Evolutionary conservation across 1,140 invertebrate genomes (phyloP).

Genomic region (Ruditapes philippinarum): DNA sequence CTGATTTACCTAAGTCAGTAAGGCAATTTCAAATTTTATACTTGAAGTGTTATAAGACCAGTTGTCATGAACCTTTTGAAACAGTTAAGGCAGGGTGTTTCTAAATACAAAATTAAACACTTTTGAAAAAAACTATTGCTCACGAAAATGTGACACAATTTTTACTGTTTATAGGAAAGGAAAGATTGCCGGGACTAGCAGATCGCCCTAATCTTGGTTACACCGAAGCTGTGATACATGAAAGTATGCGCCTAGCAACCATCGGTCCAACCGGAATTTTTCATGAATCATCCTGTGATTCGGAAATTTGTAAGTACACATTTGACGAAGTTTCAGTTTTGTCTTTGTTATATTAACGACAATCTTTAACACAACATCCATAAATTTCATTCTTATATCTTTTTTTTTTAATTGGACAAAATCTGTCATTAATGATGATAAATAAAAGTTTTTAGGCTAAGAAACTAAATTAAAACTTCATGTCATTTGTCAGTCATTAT

Average conservation of each 20-base stretch:
- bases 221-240: slow-evolving; percentile 70
- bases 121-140: no score
- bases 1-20: no score
- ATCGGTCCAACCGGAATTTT: slow-evolving; percentile 30
- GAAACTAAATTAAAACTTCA: no score
- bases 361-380: no score
- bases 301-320: slow-evolving; percentile 46
- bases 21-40: no score
- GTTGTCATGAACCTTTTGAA: not conserved
- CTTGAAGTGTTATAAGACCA: not conserved
- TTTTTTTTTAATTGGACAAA: not conserved
- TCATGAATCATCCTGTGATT: slow-evolving; percentile 58
- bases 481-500: no score
- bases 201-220: slow-evolving; percentile 63
- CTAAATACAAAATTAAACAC: not conserved
- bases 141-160: no score
- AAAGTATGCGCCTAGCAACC: slow-evolving; percentile 60
- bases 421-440: not conserved
- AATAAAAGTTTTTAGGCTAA: not conserved
- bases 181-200: slow-evolving; percentile 14
- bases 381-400: not conserved
- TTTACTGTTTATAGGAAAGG: slow-evolving; percentile 16
- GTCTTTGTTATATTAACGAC: no score
- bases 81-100: not conserved
- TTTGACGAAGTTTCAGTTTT: not conserved